A percentile compares a stretch with the other conserved stretches of the same genome.
phyloP scores from a whole-genome alignment of 2,888 invertebrate species.

The Xanthorhoe spadicearia region DNA sequence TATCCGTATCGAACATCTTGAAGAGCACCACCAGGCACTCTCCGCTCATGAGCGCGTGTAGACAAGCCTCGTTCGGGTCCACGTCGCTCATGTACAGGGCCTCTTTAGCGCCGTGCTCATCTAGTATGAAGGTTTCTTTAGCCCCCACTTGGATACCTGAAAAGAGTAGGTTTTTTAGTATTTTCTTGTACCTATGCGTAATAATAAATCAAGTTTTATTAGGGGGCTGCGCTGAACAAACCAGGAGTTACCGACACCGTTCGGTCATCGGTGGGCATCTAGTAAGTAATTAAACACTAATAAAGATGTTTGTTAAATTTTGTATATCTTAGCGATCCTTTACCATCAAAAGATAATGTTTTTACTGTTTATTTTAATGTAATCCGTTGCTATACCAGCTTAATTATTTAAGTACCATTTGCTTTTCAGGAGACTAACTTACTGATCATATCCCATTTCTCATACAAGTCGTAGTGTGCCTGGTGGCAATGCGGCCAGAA shows the following conservation, averaged over 20 bases:
- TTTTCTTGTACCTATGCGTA: background rate
- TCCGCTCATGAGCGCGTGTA: constrained; percentile 64
- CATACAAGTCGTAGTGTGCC: constrained; percentile 76
- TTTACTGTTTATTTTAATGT: too few species aligned
- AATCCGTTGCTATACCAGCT: too few species aligned
- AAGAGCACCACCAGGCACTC: constrained; percentile 71
- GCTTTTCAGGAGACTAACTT: constrained; percentile 36
- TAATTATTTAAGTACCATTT: too few species aligned
- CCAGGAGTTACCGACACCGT: too few species aligned
- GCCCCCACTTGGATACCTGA: constrained; percentile 68
- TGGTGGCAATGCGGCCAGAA: constrained; percentile 78
- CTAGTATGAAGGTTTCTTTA: constrained; percentile 65
- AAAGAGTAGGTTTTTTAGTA: background rate
- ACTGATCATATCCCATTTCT: constrained; percentile 76
- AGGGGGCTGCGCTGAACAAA: too few species aligned
- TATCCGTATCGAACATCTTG: constrained; percentile 70
- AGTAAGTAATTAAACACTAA: too few species aligned
- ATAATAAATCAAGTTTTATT: too few species aligned
- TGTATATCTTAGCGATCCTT: too few species aligned
- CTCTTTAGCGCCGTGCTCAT: constrained; percentile 60
- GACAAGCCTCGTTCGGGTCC: constrained; percentile 74
- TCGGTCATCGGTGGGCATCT: too few species aligned
- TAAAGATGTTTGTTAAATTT: too few species aligned
- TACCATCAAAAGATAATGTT: too few species aligned
- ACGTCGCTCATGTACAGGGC: constrained; percentile 78